Conservation (phyloP, 2,888 invertebrate species). For the Athalia circularis region DNA sequence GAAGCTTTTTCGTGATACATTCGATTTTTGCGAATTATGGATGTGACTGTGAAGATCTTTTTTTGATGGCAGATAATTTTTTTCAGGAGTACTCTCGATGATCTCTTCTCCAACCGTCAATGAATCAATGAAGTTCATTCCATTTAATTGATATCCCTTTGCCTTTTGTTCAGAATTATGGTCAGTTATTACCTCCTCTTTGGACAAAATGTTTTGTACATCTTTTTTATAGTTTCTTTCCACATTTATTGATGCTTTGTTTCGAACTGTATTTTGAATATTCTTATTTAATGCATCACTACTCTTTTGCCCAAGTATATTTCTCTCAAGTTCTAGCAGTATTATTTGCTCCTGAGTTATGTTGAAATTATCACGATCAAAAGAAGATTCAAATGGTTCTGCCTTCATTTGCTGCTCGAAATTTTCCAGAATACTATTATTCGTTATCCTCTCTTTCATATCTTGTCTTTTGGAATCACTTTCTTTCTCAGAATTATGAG, state of each 20-base stretch:
- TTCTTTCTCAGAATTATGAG: conserved; percentile 26
- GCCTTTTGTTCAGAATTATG: not conserved
- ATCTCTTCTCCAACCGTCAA: conserved; percentile 17
- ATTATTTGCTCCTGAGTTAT: conserved; percentile 59
- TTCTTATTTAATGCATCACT: not conserved
- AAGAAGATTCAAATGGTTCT: conserved; percentile 10
- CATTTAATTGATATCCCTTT: conserved; percentile 48
- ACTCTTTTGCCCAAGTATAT: conserved; percentile 56
- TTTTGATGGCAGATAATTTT: conserved; percentile 34
- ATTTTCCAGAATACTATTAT: not conserved
- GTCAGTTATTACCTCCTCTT: not conserved
- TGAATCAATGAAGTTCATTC: conserved; percentile 20
- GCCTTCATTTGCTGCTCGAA: not conserved
- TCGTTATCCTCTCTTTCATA: not conserved
- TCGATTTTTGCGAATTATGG: conserved; percentile 14
- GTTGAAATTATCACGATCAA: conserved; percentile 48
- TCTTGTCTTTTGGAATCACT: not conserved
- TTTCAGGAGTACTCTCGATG: conserved; percentile 56
- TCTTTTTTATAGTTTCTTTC: not conserved
- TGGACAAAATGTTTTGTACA: not conserved
- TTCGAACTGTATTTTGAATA: conserved; percentile 36
- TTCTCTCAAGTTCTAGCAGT: conserved; percentile 60
- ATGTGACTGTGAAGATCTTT: not conserved
- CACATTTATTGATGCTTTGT: conserved; percentile 45
- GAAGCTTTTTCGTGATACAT: conserved; percentile 17